Conservation (phyloP, 2,888 invertebrate species). For the Priocnemis perturbator region DNA sequence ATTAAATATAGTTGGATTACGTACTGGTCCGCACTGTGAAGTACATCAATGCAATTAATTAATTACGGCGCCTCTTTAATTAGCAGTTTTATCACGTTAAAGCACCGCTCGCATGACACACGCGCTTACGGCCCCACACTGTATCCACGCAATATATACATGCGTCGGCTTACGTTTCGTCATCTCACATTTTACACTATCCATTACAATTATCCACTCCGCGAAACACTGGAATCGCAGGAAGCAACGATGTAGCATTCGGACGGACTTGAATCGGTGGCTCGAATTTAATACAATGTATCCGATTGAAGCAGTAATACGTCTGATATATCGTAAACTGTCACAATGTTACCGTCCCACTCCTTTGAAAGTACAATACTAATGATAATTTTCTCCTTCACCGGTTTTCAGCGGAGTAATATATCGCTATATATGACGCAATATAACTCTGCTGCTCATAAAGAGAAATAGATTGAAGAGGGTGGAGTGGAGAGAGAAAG, state of each 20-base stretch:
- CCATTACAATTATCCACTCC: too few relatives aligned
- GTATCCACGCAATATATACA: too few relatives aligned
- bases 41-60: slow-evolving; percentile 35
- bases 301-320: too few relatives aligned
- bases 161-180: too few relatives aligned
- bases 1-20: slow-evolving; percentile 40
- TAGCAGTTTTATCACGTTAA: slow-evolving; percentile 31
- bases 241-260: slow-evolving; percentile 13
- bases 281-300: too few relatives aligned
- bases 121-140: too few relatives aligned
- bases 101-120: slow-evolving; percentile 24
- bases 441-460: background rate
- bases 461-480: slow-evolving; percentile 15
- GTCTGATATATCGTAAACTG: too few relatives aligned
- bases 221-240: too few relatives aligned
- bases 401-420: background rate
- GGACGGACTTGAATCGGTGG: background rate
- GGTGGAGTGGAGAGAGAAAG: background rate
- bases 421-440: slow-evolving; percentile 3
- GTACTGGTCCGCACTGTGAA: slow-evolving; percentile 15
- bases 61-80: slow-evolving; percentile 33
- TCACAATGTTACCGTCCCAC: too few relatives aligned
- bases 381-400: slow-evolving; percentile 14
- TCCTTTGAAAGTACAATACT: background rate
- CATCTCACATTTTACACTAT: too few relatives aligned